Percentiles rank a stretch among this genome's conserved stretches.
Evolutionary conservation across 2,797 vertebrate species (phyloP).

Genomic region (Acanthurus leucopareius): DNA sequence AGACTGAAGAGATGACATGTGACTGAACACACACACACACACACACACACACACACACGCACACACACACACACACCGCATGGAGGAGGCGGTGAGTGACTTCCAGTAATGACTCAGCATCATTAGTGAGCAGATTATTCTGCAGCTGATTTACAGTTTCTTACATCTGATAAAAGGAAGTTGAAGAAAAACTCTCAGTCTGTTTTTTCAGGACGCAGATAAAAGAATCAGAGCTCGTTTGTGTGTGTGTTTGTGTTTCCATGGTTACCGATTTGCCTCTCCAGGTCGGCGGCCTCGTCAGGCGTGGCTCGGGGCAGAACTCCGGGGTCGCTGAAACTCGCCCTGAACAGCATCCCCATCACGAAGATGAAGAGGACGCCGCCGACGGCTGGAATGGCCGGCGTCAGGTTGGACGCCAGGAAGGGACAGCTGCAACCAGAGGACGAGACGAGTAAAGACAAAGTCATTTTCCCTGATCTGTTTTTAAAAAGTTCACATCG

Average conservation of each 20-base stretch:
- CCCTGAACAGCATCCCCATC: constrained; percentile 93
- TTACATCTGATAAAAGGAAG: background rate
- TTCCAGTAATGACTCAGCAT: constrained; percentile 28
- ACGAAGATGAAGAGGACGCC: constrained; percentile 94
- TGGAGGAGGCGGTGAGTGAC: constrained; percentile 16
- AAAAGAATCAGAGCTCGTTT: no score
- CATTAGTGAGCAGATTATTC: constrained; percentile 12
- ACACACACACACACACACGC: no score
- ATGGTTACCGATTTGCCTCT: constrained; percentile 93
- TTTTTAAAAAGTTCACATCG: no score
- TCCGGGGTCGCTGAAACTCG: constrained; percentile 95
- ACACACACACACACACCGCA: background rate
- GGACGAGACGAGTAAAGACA: background rate
- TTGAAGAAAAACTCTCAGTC: no score
- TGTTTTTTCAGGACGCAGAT: no score
- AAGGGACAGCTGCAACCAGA: constrained; percentile 89
- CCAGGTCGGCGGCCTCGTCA: constrained; percentile 93
- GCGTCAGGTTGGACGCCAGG: constrained; percentile 92
- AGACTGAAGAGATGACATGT: constrained; percentile 18
- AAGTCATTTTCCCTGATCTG: no score
- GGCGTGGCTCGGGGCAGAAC: constrained; percentile 93
- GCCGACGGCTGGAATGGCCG: constrained; percentile 92
- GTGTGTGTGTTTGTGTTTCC: background rate
- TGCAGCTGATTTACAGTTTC: constrained; percentile 12
- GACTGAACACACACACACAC: constrained; percentile 14